These are phyloP conservation scores for Ia io DNA, from an alignment of 2,113 vertebrate genomes.

Conservation along the genomic window DNA sequence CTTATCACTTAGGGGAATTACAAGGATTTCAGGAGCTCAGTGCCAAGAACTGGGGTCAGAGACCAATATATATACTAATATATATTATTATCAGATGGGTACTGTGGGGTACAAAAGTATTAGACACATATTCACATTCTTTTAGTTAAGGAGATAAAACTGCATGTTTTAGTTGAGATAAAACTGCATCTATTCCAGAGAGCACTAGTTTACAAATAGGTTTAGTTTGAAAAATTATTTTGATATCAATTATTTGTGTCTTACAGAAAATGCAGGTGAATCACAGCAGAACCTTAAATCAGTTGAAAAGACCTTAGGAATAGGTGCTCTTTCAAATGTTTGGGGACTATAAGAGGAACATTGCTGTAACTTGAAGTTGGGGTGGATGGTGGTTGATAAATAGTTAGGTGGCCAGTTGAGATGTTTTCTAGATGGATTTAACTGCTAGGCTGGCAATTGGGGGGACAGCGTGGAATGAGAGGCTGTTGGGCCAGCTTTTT, in stretches of 20 bases:
- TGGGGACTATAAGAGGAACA: not conserved
- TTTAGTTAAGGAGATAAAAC: slow-evolving; percentile 12
- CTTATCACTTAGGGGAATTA: not conserved
- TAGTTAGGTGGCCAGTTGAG: not conserved
- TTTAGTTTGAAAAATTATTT: not conserved
- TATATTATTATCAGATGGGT: not conserved
- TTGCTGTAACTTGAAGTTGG: not conserved
- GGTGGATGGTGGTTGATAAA: not conserved
- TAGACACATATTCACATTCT: not conserved
- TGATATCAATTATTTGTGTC: not conserved
- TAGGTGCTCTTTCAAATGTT: not conserved
- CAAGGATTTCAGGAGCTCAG: not conserved
- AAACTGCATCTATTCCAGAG: not conserved
- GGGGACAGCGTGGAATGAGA: not conserved
- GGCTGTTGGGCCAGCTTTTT: not conserved
- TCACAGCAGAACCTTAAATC: not conserved
- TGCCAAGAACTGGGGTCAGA: not conserved
- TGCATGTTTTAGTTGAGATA: not conserved
- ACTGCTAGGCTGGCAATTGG: not conserved
- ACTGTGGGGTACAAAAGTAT: not conserved
- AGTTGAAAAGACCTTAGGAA: not conserved
- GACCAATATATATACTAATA: not conserved
- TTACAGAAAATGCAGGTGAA: not conserved
- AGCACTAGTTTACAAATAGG: not conserved
- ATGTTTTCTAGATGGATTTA: not conserved